Conservation (phyloP, 1,140 invertebrate genomes). For the Halesus radiatus region DNA sequence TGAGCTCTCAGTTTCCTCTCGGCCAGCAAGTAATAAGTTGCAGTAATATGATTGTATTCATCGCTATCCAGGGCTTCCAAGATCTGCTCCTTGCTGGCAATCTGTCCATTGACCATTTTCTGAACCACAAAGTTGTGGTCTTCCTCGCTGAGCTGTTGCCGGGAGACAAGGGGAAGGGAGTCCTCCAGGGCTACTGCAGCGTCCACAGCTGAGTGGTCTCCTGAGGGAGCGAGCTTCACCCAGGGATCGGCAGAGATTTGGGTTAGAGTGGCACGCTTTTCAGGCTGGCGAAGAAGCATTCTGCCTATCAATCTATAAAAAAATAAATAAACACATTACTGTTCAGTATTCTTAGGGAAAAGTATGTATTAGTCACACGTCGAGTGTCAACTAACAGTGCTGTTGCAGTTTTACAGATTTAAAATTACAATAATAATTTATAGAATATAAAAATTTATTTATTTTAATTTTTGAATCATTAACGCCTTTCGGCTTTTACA, state of each 20-base stretch:
- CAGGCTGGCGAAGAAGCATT: constrained; percentile 95
- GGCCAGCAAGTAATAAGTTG: constrained; percentile 97
- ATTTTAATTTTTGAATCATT: too few species aligned
- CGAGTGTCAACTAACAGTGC: too few species aligned
- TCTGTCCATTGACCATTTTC: constrained; percentile 96
- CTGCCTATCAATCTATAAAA: constrained; percentile 84
- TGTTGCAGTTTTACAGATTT: too few species aligned
- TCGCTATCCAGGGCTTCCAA: constrained; percentile 93
- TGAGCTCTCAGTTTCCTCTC: constrained; percentile 89
- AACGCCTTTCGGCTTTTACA: too few species aligned
- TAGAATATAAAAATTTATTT: too few species aligned
- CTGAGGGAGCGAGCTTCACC: constrained; percentile 67
- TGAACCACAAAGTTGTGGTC: constrained; percentile 94
- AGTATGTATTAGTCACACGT: too few species aligned
- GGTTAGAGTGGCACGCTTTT: constrained; percentile 87
- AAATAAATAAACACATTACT: constrained; percentile 21
- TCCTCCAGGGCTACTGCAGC: constrained; percentile 66
- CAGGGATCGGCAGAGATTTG: constrained; percentile 93
- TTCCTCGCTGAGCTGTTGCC: constrained; percentile 89
- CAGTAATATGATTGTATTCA: constrained; percentile 98
- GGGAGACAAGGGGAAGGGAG: constrained; percentile 82
- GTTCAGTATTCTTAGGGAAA: too few species aligned
- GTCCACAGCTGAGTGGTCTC: constrained; percentile 60
- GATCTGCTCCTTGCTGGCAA: constrained; percentile 95
- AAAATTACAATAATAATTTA: too few species aligned